These are phyloP conservation scores for Gymnothorax javanicus DNA, from an alignment of 2,797 vertebrate genomes.

Conservation along the genomic window DNA sequence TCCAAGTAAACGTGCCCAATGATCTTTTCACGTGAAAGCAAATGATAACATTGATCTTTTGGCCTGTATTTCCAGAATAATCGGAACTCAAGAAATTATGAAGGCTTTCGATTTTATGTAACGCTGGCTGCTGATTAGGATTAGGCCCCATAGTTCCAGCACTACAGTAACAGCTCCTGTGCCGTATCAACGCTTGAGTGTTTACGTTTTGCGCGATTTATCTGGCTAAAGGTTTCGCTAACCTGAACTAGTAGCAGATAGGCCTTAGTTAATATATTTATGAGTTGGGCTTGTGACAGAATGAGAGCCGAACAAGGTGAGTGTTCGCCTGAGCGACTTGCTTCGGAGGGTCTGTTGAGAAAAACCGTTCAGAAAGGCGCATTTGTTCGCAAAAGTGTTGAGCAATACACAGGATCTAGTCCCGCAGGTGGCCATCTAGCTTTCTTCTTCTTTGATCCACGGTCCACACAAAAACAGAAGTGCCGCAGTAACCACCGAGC, in stretches of 20 bases:
- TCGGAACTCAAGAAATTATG: no score
- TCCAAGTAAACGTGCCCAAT: not conserved
- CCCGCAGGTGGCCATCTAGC: not conserved
- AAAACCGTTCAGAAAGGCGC: not conserved
- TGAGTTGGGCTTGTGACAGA: not conserved
- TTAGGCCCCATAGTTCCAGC: no score
- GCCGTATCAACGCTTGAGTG: no score
- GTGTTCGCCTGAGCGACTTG: no score
- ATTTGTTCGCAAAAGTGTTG: not conserved
- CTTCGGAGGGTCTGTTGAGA: no score
- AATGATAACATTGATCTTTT: no score
- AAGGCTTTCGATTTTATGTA: no score
- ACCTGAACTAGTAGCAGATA: not conserved
- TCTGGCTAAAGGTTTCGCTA: no score
- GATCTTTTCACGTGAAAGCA: not conserved
- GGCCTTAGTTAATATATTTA: not conserved
- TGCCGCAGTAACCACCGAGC: not conserved
- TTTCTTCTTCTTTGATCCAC: not conserved
- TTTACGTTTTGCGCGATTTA: no score
- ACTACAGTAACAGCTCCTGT: no score
- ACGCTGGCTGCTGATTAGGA: no score
- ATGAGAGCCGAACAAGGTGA: not conserved
- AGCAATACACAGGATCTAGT: not conserved
- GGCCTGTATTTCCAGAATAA: no score
- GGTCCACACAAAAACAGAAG: not conserved